These are phyloP conservation scores for Conopomorpha cramerella DNA, from an alignment of 1,140 invertebrate species.

Conservation along the genomic window DNA sequence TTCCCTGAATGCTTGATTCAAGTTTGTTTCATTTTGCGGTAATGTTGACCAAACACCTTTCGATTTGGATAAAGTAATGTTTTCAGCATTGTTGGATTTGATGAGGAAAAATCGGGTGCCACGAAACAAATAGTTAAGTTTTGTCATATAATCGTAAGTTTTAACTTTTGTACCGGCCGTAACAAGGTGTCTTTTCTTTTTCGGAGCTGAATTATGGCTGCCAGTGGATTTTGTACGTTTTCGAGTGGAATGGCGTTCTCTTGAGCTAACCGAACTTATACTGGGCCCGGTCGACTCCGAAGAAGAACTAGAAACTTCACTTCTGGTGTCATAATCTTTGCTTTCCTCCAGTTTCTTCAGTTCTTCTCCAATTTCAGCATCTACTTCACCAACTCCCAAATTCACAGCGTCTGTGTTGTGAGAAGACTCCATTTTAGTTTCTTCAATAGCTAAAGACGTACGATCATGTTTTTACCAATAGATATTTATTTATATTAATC, in stretches of 20 bases:
- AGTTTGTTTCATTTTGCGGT: slow-evolving; percentile 94
- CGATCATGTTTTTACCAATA: too few relatives aligned
- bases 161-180: slow-evolving; percentile 57
- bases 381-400: slow-evolving; percentile 70
- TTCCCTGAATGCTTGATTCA: slow-evolving; percentile 92
- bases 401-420: slow-evolving; percentile 68
- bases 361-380: slow-evolving; percentile 74
- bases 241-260: slow-evolving; percentile 53
- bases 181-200: slow-evolving; percentile 53
- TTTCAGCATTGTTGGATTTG: slow-evolving; percentile 97
- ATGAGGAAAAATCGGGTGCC: slow-evolving; percentile 96
- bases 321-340: slow-evolving; percentile 73
- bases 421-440: slow-evolving; percentile 50
- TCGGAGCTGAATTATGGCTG: slow-evolving; percentile 55
- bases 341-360: slow-evolving; percentile 68
- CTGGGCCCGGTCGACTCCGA: slow-evolving; percentile 72
- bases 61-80: slow-evolving; percentile 91
- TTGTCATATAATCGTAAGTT: slow-evolving; percentile 83
- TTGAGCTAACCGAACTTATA: slow-evolving; percentile 73
- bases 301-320: slow-evolving; percentile 76
- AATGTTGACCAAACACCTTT: slow-evolving; percentile 98
- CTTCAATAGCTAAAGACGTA: slow-evolving; percentile 5
- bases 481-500: too few relatives aligned
- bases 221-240: slow-evolving; percentile 58
- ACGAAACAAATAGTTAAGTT: slow-evolving; percentile 93